Percentiles rank a stretch among this genome's conserved stretches.
Conservation (phyloP, 1,140 invertebrate species). For the Calephelis nemesis region DNA sequence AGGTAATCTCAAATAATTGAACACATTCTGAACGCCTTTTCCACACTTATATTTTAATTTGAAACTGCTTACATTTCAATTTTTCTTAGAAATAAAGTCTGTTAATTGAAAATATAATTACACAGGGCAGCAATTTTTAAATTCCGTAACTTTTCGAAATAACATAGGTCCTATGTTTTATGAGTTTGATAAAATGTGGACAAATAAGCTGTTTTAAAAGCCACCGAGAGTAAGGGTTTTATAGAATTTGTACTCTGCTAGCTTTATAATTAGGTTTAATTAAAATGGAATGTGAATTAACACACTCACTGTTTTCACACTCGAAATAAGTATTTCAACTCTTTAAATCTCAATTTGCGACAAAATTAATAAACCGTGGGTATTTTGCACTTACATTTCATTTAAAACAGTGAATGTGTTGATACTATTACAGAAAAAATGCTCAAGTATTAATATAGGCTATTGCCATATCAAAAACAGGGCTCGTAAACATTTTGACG, state of each 20-base stretch:
- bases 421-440: conserved; percentile 65
- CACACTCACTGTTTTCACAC: conserved; percentile 72
- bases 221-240: conserved; percentile 39
- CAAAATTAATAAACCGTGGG: conserved; percentile 11
- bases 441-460: conserved; percentile 69
- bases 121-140: too few species aligned
- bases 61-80: too few species aligned
- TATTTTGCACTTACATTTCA: conserved; percentile 21
- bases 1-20: too few species aligned
- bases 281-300: conserved; percentile 68
- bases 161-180: too few species aligned
- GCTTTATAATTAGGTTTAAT: conserved; percentile 64
- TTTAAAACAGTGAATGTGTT: conserved; percentile 71
- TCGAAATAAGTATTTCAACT: conserved; percentile 11
- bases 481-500: conserved; percentile 45
- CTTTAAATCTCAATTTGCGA: background rate
- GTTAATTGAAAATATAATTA: too few species aligned
- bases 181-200: background rate
- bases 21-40: too few species aligned
- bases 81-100: too few species aligned
- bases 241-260: conserved; percentile 64
- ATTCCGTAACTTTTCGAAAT: too few species aligned
- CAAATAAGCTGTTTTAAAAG: conserved; percentile 3
- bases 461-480: conserved; percentile 57
- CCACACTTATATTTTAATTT: too few species aligned